A percentile compares a stretch with the other conserved stretches of the same genome.
phyloP scores from a whole-genome alignment of 2,113 vertebrate species.

The Egretta garzetta region DNA sequence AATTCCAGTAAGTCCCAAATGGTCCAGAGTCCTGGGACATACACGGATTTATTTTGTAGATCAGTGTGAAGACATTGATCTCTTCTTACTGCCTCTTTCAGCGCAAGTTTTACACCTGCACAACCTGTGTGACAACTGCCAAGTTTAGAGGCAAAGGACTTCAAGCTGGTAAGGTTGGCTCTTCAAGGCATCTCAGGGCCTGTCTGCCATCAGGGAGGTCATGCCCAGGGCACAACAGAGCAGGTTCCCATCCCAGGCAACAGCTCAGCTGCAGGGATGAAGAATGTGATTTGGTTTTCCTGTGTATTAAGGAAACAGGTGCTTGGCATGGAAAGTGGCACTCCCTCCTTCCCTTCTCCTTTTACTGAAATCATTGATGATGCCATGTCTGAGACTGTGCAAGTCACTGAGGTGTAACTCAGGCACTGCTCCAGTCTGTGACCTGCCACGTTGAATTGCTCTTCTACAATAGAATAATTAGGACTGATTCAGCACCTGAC shows the following conservation, averaged over 20 bases:
- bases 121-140: not conserved
- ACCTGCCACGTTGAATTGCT: not conserved
- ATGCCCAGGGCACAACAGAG: not conserved
- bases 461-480: not conserved
- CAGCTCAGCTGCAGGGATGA: not conserved
- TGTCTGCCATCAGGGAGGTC: not conserved
- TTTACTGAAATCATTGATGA: not conserved
- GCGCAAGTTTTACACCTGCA: not conserved
- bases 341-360: slow-evolving; percentile 1
- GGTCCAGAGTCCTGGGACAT: not conserved
- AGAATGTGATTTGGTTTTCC: not conserved
- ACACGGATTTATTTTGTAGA: not conserved
- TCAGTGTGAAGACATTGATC: not conserved
- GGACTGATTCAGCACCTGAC: slow-evolving; percentile 29
- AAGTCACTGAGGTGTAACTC: slow-evolving; percentile 23
- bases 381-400: not conserved
- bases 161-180: not conserved
- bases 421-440: not conserved
- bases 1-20: not conserved
- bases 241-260: not conserved
- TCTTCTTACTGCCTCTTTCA: not conserved
- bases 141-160: not conserved
- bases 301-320: not conserved
- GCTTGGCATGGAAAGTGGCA: not conserved
- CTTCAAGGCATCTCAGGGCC: not conserved